Evolutionary conservation across 2,113 vertebrate species (phyloP).

Genomic region (Corythornis madagascariensis): DNA sequence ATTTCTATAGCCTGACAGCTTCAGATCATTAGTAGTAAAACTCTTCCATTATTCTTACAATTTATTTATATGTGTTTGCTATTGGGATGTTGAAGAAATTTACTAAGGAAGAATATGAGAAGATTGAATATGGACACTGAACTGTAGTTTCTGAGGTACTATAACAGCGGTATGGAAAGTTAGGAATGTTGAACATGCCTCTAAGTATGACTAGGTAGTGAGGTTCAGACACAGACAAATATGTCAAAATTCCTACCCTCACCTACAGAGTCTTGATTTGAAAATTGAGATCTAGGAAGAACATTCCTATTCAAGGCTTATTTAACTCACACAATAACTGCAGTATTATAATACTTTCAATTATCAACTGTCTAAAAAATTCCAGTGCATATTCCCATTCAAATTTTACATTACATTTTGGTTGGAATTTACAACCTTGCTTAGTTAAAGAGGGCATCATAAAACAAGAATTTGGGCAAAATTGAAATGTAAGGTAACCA

Average conservation of each 20-base stretch:
- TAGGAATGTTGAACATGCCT: background rate
- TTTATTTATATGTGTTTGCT: background rate
- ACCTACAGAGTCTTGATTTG: background rate
- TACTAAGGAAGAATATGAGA: background rate
- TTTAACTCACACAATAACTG: background rate
- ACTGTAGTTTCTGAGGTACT: background rate
- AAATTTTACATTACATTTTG: background rate
- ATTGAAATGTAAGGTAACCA: background rate
- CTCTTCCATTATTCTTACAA: background rate
- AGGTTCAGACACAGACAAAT: background rate
- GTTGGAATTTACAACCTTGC: background rate
- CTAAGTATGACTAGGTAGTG: background rate
- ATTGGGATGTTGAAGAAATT: background rate
- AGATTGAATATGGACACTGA: background rate
- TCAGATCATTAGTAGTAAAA: background rate
- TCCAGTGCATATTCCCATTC: background rate
- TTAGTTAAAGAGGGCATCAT: background rate
- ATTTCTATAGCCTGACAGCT: background rate
- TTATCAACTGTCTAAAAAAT: background rate
- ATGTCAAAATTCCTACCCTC: background rate
- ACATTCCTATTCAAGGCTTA: background rate
- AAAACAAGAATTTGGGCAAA: background rate
- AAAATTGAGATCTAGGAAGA: background rate
- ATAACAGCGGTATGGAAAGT: background rate
- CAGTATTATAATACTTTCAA: background rate